phyloP scores from a whole-genome alignment of 30 jellyfish, hydroid and myxozoan genomes.

The Aurelia sp. region DNA sequence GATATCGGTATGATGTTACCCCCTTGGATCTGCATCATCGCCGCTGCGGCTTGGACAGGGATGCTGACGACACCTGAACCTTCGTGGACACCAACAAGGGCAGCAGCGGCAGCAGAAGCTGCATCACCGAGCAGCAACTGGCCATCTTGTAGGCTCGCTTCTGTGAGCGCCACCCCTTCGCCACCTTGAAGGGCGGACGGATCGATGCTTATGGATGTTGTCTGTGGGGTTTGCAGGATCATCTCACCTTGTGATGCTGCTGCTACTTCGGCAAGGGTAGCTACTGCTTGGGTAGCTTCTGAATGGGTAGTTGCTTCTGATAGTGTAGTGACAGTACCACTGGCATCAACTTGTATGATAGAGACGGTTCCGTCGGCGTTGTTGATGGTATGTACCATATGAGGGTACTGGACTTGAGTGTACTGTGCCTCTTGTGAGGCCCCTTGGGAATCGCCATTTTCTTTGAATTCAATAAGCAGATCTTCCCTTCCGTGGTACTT shows the following conservation, averaged over 20 bases:
- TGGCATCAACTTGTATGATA: constrained; percentile 96
- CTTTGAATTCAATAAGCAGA: constrained; percentile 84
- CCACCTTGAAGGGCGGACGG: constrained; percentile 70
- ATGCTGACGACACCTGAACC: constrained; percentile 92
- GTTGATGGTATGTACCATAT: constrained; percentile 95
- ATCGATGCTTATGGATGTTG: constrained; percentile 66
- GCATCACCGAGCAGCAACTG: constrained; percentile 89
- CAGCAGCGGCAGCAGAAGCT: constrained; percentile 94
- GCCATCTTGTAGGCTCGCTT: constrained; percentile 93
- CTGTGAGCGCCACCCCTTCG: constrained; percentile 79
- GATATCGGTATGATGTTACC: constrained; percentile 82
- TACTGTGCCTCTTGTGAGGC: constrained; percentile 68
- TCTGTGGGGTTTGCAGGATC: constrained; percentile 71
- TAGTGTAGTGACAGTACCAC: constrained; percentile 94
- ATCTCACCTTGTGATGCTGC: constrained; percentile 96
- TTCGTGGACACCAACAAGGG: constrained; percentile 89
- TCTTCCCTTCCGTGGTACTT: constrained; percentile 95
- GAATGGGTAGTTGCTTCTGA: constrained; percentile 94
- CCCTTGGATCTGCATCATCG: constrained; percentile 99
- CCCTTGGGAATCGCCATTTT: constrained; percentile 53
- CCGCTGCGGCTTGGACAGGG: constrained; percentile 98
- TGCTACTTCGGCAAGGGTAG: constrained; percentile 98
- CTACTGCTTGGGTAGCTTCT: constrained; percentile 98
- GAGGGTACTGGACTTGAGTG: constrained; percentile 94
- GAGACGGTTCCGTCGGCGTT: constrained; percentile 98